Base-by-base conservation (phyloP, 2,113 vertebrate genomes). In the Symphodus melops region DNA sequence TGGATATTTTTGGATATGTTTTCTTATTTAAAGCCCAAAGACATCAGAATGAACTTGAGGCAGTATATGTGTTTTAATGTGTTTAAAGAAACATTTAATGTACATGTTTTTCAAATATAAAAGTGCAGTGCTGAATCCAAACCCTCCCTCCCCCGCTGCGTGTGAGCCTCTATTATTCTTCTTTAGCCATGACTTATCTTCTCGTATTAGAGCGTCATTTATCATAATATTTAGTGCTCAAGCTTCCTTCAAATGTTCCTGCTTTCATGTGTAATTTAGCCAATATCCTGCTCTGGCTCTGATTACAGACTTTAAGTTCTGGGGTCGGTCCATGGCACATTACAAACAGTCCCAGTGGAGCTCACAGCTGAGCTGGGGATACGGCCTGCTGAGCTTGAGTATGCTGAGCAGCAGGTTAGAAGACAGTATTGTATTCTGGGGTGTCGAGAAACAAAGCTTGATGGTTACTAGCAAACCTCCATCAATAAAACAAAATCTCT, bases 251-350 rank as follows among this genome's bases (percentile, higher is more conserved):
- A 91, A 89, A 89, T 89, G 85, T 86, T 77, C 72, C 76, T 65
- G 83, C 93, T 92, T 93, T 93, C 91, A 93, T 91, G 89, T 91
- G 87, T 87, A 93, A 93, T 93, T 93, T 91, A 92, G 77, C 88
- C 86, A 90, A 93, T 93, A 94, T 93, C 93, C 92, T 92, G 92
- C 65, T 55, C 83, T 88, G 91, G 91, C 85, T 91, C 89, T 91
- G 78, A 91, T 94, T 93, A 92, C 92, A 83, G 78, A 83, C 64
- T 84, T 91, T 88, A 89, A 91, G 83, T 68, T 75, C 86, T 72
- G 68, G 66, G 86, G 76, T 89, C 83, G 61, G 55, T 89, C 82
- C 84, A 72, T 72, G 75, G 82, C 84, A 82, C 85, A 86, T 91
- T 90, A 80, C 84, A 73, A 81, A 84, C 63, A 82, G 83, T 90